A percentile compares a stretch with the other conserved stretches of the same genome.
Evolutionary conservation across 1,140 invertebrate genomes (phyloP).

Genomic region (Megathymus violae): DNA sequence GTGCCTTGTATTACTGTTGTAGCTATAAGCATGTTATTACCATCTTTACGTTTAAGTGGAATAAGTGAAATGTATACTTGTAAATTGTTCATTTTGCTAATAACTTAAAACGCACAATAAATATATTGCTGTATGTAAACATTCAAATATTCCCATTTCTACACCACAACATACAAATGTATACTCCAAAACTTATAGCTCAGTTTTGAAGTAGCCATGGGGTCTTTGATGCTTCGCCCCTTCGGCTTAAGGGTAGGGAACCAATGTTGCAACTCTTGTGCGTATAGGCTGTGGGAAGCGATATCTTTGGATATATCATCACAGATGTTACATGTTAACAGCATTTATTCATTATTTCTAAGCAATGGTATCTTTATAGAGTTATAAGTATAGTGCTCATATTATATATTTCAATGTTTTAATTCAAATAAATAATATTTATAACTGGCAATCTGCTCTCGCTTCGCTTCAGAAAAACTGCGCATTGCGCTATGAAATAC

Average conservation of each 20-base stretch:
- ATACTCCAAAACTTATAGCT: too few relatives aligned
- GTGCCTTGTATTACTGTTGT: constrained; percentile 52
- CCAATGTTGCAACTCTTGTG: background rate
- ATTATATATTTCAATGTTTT: too few relatives aligned
- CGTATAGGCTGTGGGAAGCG: background rate
- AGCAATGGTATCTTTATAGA: too few relatives aligned
- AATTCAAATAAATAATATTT: too few relatives aligned
- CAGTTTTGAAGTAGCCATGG: constrained; percentile 13
- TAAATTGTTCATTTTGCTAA: background rate
- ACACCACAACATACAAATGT: too few relatives aligned
- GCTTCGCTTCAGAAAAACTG: too few relatives aligned
- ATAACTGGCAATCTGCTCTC: too few relatives aligned
- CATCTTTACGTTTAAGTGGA: constrained; percentile 7
- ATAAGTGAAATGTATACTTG: background rate
- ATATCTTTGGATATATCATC: constrained; percentile 11
- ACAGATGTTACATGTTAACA: background rate
- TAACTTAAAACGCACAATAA: background rate
- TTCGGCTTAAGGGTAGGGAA: constrained; percentile 13
- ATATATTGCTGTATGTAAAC: background rate
- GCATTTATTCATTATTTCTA: too few relatives aligned
- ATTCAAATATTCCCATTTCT: too few relatives aligned
- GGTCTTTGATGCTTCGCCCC: constrained; percentile 5
- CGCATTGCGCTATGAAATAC: too few relatives aligned
- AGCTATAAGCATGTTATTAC: constrained; percentile 37
- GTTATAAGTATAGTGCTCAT: too few relatives aligned